A percentile compares a stretch with the other conserved stretches of the same genome.
These are phyloP conservation scores for Calephelis virginiensis DNA, from an alignment of 1,140 invertebrate genomes.

Conservation along the genomic window DNA sequence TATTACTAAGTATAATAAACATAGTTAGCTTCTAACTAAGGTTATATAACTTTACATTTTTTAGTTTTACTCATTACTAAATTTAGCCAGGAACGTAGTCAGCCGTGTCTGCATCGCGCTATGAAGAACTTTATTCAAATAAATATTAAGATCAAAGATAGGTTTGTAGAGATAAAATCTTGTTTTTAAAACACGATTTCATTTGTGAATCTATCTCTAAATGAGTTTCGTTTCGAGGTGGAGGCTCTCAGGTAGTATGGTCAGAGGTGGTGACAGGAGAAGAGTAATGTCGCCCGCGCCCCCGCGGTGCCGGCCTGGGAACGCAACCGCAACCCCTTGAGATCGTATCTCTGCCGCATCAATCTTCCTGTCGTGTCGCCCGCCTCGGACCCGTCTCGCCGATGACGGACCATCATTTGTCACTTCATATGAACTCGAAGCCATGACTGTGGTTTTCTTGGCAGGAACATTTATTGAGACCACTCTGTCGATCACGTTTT, in stretches of 20 bases:
- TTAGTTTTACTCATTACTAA: too few relatives aligned
- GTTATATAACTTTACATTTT: too few relatives aligned
- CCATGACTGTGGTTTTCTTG: conserved; percentile 16
- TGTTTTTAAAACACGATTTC: too few relatives aligned
- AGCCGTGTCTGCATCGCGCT: too few relatives aligned
- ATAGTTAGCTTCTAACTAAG: too few relatives aligned
- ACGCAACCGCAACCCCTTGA: conserved; percentile 39
- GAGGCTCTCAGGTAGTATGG: background rate
- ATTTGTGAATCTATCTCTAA: too few relatives aligned
- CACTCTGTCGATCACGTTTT: background rate
- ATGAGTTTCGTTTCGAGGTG: background rate
- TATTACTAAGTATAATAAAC: too few relatives aligned
- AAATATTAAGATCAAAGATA: too few relatives aligned
- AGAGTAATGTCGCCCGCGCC: conserved; percentile 38
- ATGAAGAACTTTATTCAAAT: too few relatives aligned
- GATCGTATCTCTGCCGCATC: conserved; percentile 52
- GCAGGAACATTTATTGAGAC: background rate
- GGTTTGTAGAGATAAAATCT: too few relatives aligned
- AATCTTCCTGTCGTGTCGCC: conserved; percentile 44
- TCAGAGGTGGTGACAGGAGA: conserved; percentile 45
- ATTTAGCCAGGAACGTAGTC: too few relatives aligned
- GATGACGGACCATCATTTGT: conserved; percentile 49
- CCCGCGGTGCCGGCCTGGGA: conserved; percentile 44
- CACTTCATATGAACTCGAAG: conserved; percentile 30
- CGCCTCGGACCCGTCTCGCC: conserved; percentile 21